These are phyloP conservation scores for Argyra leucocephala DNA, from an alignment of 2,888 invertebrate genomes.

Conservation along the genomic window DNA sequence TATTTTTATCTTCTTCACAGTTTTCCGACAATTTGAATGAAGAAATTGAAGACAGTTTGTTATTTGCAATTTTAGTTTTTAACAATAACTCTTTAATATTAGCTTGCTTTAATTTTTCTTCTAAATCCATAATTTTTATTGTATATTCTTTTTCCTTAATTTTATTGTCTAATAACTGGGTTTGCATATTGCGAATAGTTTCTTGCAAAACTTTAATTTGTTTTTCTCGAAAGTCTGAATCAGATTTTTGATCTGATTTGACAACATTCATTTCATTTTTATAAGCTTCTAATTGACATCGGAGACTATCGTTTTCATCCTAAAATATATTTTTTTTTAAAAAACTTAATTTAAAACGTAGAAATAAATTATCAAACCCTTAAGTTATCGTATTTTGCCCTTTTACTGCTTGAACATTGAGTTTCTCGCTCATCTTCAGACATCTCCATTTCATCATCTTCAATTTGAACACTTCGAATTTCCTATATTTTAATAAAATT, in stretches of 20 bases:
- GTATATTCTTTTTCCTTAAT: constrained; percentile 38
- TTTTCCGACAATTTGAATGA: constrained; percentile 24
- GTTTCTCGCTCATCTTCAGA: constrained; percentile 63
- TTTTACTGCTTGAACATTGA: constrained; percentile 40
- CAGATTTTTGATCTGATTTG: constrained; percentile 67
- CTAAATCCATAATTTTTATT: constrained; percentile 37
- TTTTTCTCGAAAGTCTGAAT: constrained; percentile 73
- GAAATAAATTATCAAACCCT: constrained; percentile 31
- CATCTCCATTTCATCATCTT: constrained; percentile 80
- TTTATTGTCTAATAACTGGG: constrained; percentile 41
- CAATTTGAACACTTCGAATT: constrained; percentile 43
- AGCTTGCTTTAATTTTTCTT: constrained; percentile 39
- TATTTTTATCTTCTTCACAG: constrained; percentile 30
- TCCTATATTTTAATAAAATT: constrained; percentile 31
- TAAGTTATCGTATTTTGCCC: constrained; percentile 39
- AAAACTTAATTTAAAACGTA: background rate
- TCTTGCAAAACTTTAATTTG: constrained; percentile 58
- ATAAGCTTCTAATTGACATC: constrained; percentile 85
- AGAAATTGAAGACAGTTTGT: constrained; percentile 12
- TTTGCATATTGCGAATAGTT: constrained; percentile 43
- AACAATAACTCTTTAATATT: constrained; percentile 41
- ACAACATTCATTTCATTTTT: constrained; percentile 87
- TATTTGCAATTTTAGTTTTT: constrained; percentile 40
- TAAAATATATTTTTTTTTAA: constrained; percentile 33
- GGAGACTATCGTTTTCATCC: constrained; percentile 83